Percentiles rank a stretch among this genome's conserved stretches.
These are phyloP conservation scores for Ptychodera flava DNA, from an alignment of 35 echinoderm and acorn worm genomes.

Conservation along the genomic window DNA sequence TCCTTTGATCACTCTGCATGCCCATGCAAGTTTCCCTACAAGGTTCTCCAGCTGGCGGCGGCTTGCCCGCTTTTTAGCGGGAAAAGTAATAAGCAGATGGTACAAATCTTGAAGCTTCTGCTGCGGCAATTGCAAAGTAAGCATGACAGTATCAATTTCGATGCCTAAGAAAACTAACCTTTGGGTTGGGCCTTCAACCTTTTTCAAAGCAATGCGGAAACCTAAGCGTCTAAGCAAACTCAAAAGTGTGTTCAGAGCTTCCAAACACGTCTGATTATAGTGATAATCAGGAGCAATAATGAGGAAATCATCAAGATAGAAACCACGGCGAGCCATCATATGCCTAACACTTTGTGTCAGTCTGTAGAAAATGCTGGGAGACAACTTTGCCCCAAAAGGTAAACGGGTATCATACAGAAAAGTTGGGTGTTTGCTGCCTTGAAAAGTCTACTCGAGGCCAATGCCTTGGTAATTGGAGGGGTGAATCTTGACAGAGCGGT, in stretches of 20 bases:
- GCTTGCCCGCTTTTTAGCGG: neutral
- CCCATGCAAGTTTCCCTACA: neutral
- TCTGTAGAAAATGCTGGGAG: neutral
- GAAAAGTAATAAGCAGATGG: neutral
- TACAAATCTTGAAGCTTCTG: neutral
- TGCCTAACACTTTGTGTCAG: neutral
- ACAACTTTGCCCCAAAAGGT: no score
- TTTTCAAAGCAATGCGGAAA: neutral
- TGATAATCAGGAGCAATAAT: neutral
- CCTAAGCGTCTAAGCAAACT: neutral
- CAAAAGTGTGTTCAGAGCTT: neutral
- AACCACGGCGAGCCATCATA: neutral
- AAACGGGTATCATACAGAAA: no score
- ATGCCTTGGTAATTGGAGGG: no score
- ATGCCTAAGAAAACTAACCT: neutral
- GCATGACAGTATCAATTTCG: neutral
- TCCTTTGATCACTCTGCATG: neutral
- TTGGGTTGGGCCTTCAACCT: neutral
- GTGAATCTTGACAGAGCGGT: no score
- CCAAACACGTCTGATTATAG: neutral
- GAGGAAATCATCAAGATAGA: neutral
- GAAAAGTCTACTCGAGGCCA: no score
- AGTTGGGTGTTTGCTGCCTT: no score
- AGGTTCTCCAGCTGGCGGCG: neutral
- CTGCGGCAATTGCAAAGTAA: neutral